Percentiles rank a stretch among this genome's conserved stretches.
These are phyloP conservation scores for Clanis bilineata DNA, from an alignment of 2,888 invertebrate species.

Conservation along the genomic window DNA sequence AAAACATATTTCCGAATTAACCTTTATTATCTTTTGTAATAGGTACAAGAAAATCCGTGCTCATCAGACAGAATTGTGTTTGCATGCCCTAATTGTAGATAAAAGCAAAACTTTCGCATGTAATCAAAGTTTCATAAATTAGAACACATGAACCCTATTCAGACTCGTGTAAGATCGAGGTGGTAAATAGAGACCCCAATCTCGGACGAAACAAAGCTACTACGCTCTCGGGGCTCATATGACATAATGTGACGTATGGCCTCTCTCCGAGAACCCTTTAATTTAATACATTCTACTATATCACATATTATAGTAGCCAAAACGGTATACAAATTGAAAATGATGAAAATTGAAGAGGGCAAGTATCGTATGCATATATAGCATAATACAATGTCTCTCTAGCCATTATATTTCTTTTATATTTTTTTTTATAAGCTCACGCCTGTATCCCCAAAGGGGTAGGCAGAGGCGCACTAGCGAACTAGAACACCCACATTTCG, in stretches of 20 bases:
- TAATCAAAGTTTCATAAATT: constrained; percentile 16
- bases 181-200: constrained; percentile 38
- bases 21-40: neutral
- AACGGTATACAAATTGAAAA: neutral
- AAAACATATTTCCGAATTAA: neutral
- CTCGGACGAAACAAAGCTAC: constrained; percentile 49
- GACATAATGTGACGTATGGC: constrained; percentile 54
- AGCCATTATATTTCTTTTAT: too few relatives aligned
- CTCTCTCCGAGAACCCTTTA: constrained; percentile 41
- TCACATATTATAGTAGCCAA: neutral
- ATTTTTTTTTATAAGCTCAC: too few relatives aligned
- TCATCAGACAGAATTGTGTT: neutral
- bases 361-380: too few relatives aligned
- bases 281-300: constrained; percentile 39
- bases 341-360: too few relatives aligned
- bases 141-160: constrained; percentile 5
- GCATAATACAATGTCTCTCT: too few relatives aligned
- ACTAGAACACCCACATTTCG: too few relatives aligned
- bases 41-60: neutral
- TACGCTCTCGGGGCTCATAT: constrained; percentile 45
- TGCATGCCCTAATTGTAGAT: neutral
- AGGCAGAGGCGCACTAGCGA: too few relatives aligned
- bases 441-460: too few relatives aligned
- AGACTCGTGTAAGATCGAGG: constrained; percentile 1
- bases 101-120: constrained; percentile 9